Percentiles rank a stretch among this genome's conserved stretches.
phyloP scores from a whole-genome alignment of 2,797 vertebrate species.

The Tokudaia muenninki region DNA sequence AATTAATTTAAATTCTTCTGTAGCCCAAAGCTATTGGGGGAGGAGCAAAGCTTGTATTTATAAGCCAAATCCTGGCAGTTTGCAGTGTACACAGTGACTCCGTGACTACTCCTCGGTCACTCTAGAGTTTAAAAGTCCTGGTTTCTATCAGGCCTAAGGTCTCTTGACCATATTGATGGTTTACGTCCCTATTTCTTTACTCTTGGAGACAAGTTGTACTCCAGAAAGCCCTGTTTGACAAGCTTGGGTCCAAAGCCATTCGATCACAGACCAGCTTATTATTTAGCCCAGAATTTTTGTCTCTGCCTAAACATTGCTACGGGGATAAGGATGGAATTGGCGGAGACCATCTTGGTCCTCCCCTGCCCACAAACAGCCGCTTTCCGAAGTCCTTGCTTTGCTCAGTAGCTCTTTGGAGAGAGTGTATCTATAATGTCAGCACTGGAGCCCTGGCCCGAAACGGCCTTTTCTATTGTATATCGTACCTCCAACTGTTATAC shows the following conservation, averaged over 20 bases:
- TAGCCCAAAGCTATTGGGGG: not conserved
- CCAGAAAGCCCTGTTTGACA: not conserved
- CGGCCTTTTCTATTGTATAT: not conserved
- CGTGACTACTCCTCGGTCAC: not conserved
- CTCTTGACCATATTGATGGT: not conserved
- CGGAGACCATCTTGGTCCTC: too few relatives aligned
- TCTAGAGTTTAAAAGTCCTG: not conserved
- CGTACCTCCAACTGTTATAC: not conserved
- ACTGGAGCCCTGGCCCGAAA: not conserved
- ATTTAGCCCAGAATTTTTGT: too few relatives aligned
- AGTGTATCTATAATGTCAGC: too few relatives aligned
- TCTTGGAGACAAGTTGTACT: not conserved
- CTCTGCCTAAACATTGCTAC: too few relatives aligned
- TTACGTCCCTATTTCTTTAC: not conserved
- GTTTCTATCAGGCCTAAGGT: not conserved
- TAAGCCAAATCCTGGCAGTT: not conserved
- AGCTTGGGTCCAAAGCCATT: not conserved
- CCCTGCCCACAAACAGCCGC: not conserved
- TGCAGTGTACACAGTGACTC: not conserved
- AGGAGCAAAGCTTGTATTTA: not conserved
- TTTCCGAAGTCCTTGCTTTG: not conserved
- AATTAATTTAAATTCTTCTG: not conserved
- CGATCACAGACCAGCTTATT: too few relatives aligned
- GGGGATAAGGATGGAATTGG: too few relatives aligned
- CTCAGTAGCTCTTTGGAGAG: not conserved